Percentiles rank a stretch among this genome's conserved stretches.
Evolutionary conservation across 2,888 invertebrate genomes (phyloP).

Genomic region (Tillus elongatus): DNA sequence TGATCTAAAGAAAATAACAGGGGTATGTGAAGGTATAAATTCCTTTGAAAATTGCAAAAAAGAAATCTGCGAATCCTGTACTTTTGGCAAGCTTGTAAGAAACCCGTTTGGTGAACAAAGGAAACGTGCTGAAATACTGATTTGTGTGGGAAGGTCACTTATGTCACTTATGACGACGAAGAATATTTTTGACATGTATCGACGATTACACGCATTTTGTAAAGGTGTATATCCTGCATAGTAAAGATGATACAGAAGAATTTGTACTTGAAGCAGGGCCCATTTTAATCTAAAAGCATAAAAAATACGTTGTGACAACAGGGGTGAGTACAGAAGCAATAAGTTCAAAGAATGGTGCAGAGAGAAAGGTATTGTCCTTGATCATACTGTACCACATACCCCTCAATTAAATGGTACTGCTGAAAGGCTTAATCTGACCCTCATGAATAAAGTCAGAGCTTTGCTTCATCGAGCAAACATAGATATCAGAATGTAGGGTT

Average conservation of each 20-base stretch:
- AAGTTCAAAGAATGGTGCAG: neutral
- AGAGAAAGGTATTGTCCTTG: neutral
- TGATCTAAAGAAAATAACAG: neutral
- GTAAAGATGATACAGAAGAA: conserved; percentile 1
- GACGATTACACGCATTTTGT: neutral
- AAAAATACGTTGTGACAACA: conserved; percentile 1
- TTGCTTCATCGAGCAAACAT: neutral
- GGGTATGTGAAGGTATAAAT: neutral
- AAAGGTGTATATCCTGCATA: neutral
- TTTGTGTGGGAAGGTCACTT: neutral
- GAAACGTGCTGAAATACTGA: neutral
- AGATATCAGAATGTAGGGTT: conserved; percentile 1
- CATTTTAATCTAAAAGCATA: neutral
- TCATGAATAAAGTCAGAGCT: conserved; percentile 6
- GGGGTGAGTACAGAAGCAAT: conserved; percentile 4
- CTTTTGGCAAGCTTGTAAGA: neutral
- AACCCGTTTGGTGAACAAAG: conserved; percentile 17
- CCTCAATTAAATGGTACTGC: neutral
- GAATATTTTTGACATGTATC: conserved; percentile 5
- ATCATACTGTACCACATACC: neutral
- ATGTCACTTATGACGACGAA: neutral
- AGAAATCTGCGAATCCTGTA: neutral
- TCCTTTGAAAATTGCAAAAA: conserved; percentile 1
- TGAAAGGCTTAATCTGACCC: conserved; percentile 1
- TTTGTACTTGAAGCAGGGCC: neutral